Base-by-base conservation (phyloP, 2,888 invertebrate species). In the Ophioninae sp. region DNA sequence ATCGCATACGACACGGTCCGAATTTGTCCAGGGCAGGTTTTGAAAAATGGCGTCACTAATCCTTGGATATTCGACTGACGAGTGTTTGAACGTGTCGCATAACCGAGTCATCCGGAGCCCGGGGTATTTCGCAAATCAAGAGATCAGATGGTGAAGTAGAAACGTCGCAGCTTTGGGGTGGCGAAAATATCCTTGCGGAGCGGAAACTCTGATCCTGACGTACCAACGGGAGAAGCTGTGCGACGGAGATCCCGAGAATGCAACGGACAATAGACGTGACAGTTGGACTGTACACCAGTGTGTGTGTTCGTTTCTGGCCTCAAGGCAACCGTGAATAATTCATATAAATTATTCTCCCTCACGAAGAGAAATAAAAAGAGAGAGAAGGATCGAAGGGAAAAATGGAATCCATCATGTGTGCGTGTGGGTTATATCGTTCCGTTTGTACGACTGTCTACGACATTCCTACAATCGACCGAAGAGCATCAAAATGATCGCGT, bases 301-400 rank as follows among this genome's bases (percentile, higher is more conserved):
- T 81, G 73, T 84, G 83, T 81, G 81, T 82, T 77, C 82, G 82
- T 85, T 84, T 84, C 86, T 82, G 82, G 77, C 78, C 82, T 84
- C 83, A 88, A 89, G 89, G 88, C 90, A 89, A 87, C 89, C 88
- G 89, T 89, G 89, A 89, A 89, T 89, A 89, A 89, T 87, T 84
- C 88, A 87, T 89, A 89, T 89, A 89, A 89, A 89, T 89, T 87
- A 86, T 85, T 85, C 83, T 76, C 68, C 78, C 83, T 79, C 84
- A 85, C 84, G 81, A 39, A 79, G 73, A 76, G 73, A 73, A 71
- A 79, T 71, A 81, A 69, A 79, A 23, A 61, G 68, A 73, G 82
- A 68, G 59, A 63, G 67, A 82, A 79, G 75, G 75, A 82, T 75
- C 58, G 73, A 74, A 30, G 61, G 64, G 69, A 73, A 79, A 58